Conservation (phyloP, 2,113 vertebrate species). For the Pedetes capensis region DNA sequence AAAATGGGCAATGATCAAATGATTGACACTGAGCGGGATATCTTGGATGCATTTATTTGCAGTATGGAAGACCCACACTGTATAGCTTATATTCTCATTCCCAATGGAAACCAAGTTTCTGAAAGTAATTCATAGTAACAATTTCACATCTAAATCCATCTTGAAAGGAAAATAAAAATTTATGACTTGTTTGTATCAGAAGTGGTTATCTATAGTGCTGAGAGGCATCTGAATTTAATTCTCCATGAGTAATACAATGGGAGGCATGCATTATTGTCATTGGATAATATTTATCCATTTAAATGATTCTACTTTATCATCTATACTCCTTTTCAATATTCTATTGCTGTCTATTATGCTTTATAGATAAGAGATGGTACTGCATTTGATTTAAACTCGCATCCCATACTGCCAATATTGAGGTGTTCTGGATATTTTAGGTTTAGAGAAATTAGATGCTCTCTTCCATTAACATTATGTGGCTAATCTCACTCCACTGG, state of each 20-base stretch:
- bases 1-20: not conserved
- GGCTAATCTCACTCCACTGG: not conserved
- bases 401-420: not conserved
- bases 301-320: not conserved
- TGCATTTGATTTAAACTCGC: not conserved
- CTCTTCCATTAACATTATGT: not conserved
- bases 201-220: not conserved
- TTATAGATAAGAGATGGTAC: not conserved
- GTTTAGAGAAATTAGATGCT: not conserved
- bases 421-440: not conserved
- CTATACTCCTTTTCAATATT: not conserved
- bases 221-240: not conserved
- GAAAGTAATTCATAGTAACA: not conserved
- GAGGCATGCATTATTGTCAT: not conserved
- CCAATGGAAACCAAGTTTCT: not conserved
- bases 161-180: conserved; percentile 25
- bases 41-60: not conserved
- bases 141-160: not conserved
- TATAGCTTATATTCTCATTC: not conserved
- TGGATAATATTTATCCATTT: not conserved
- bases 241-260: not conserved
- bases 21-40: not conserved
- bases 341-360: not conserved
- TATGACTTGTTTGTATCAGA: not conserved
- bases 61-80: not conserved